Evolutionary conservation across 92 coral and sea anemone genomes (phyloP).

Genomic region (Epizoanthus rinbou): DNA sequence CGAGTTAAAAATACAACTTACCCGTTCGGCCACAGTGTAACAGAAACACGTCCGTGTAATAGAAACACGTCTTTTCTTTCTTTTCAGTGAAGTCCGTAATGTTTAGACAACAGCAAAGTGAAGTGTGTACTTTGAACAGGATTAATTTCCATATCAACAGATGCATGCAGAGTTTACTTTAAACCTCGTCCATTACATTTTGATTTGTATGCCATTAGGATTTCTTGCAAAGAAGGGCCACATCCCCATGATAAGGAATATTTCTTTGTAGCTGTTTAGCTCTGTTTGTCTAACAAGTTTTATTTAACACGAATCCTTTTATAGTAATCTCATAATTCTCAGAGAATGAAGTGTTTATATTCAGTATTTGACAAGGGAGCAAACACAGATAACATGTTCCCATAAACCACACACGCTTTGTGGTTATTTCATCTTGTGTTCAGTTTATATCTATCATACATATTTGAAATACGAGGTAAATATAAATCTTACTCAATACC

Average conservation of each 20-base stretch:
- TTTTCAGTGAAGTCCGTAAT: background rate
- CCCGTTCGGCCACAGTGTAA: background rate
- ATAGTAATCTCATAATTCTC: background rate
- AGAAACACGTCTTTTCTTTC: background rate
- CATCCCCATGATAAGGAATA: background rate
- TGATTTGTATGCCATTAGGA: conserved; percentile 7
- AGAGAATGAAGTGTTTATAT: background rate
- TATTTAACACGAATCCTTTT: background rate
- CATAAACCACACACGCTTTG: background rate
- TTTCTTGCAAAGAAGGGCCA: background rate
- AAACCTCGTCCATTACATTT: background rate
- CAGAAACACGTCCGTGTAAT: too few species aligned
- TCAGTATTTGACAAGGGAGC: background rate
- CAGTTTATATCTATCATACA: too few species aligned
- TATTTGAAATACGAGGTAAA: too few species aligned
- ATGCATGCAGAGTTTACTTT: background rate
- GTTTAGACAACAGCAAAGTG: conserved; percentile 10
- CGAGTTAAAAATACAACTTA: background rate
- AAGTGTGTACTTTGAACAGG: conserved; percentile 1
- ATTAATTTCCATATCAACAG: background rate
- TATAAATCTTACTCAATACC: too few species aligned
- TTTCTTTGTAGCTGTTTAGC: background rate
- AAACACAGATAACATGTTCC: background rate
- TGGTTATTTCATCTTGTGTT: too few species aligned
- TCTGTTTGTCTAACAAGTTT: background rate